Evolutionary conservation across 2,888 invertebrate species (phyloP).

Genomic region (Acanthacorydalis orientalis): DNA sequence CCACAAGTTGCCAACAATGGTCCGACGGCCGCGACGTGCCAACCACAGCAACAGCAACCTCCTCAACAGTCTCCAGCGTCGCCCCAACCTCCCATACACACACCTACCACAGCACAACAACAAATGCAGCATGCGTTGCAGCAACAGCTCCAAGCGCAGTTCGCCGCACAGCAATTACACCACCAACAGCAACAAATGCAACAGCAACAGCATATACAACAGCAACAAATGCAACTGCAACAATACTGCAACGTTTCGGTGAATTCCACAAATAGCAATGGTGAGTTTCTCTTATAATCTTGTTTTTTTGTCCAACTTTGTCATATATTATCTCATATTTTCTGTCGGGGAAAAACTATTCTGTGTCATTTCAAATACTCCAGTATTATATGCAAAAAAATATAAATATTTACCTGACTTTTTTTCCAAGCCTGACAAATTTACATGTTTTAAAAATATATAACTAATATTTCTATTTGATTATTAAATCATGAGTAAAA

Average conservation of each 20-base stretch:
- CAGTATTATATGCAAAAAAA: too few species aligned
- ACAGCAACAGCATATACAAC: constrained; percentile 16
- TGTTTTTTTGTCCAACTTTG: too few species aligned
- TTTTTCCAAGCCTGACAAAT: too few species aligned
- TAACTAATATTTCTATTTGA: too few species aligned
- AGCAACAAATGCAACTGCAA: constrained; percentile 15
- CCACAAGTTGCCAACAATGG: constrained; percentile 27
- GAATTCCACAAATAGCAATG: too few species aligned
- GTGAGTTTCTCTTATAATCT: too few species aligned
- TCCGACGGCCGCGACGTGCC: constrained; percentile 17
- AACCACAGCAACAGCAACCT: constrained; percentile 20
- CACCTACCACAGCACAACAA: constrained; percentile 22
- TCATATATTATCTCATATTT: too few species aligned
- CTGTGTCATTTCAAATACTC: too few species aligned
- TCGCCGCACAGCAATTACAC: constrained; percentile 31
- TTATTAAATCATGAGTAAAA: too few species aligned
- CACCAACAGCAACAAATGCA: constrained; percentile 20
- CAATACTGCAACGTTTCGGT: background rate
- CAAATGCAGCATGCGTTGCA: constrained; percentile 24
- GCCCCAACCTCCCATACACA: constrained; percentile 23
- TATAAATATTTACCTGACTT: too few species aligned
- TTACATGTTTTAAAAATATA: too few species aligned
- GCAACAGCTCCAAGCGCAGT: constrained; percentile 39
- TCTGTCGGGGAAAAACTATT: too few species aligned
- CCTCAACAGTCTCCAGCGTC: constrained; percentile 18